These are phyloP conservation scores for Mythimna pallens DNA, from an alignment of 2,888 invertebrate species.

Conservation along the genomic window DNA sequence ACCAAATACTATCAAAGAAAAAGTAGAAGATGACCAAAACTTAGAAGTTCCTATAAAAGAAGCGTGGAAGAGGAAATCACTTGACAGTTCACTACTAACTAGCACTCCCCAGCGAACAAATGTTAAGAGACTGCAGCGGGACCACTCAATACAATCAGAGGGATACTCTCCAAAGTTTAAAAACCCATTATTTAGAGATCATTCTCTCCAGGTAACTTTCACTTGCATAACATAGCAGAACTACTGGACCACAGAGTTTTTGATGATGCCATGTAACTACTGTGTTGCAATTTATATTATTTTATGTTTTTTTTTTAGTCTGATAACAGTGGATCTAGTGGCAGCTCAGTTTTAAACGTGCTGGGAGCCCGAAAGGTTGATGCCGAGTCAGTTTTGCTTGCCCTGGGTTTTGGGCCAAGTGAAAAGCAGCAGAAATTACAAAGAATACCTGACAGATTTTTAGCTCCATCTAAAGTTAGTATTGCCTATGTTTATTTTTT, in stretches of 20 bases:
- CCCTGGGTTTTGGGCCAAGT: slow-evolving; percentile 95
- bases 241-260: neutral
- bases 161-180: slow-evolving; percentile 84
- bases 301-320: slow-evolving; percentile 73
- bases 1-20: slow-evolving; percentile 65
- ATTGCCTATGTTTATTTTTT: neutral
- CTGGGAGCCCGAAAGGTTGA: slow-evolving; percentile 96
- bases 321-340: slow-evolving; percentile 88
- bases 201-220: slow-evolving; percentile 85
- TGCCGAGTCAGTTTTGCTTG: slow-evolving; percentile 96
- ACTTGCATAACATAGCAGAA: neutral
- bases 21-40: slow-evolving; percentile 73
- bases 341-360: slow-evolving; percentile 95
- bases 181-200: slow-evolving; percentile 87
- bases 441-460: slow-evolving; percentile 95
- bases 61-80: slow-evolving; percentile 82
- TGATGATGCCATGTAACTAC: neutral
- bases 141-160: slow-evolving; percentile 87
- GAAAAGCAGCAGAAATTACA: slow-evolving; percentile 92
- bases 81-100: slow-evolving; percentile 81
- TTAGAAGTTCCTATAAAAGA: slow-evolving; percentile 83
- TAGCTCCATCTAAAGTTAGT: slow-evolving; percentile 94
- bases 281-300: neutral
- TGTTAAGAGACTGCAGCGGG: slow-evolving; percentile 82
- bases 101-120: slow-evolving; percentile 75